Evolutionary conservation across 92 coral and sea anemone genomes (phyloP), one percentile per base, ranked within the genome.

Genomic region (Porites rus): DNA sequence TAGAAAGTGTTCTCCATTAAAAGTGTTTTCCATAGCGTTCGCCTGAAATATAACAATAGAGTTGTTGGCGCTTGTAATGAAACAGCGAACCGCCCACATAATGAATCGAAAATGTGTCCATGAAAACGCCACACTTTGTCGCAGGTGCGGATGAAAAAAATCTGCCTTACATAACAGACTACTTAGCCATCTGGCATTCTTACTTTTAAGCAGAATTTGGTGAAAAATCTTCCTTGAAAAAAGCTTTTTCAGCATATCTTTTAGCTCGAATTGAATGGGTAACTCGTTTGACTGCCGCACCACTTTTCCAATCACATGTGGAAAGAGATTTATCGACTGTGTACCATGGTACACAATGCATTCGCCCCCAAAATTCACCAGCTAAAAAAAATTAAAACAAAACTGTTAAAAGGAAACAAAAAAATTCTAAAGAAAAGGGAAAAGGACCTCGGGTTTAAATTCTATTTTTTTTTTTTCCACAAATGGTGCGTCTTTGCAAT

Each of bases 11-110:
- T 68, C 54, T 54, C 69, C 70, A 69, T 83, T 74, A 59, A 22
- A 83, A 83, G 58, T 83, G 72, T 74, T 83, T 62, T 73, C 65
- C 31, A 46, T n/a, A 73, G 64, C 78, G 59, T 43, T 59, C 75
- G 46, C 25, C 20, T 17, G 43, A 71, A 6, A 56, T 14, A 56
- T 56, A 75, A 83, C 79, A 83, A 83, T 73, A 24, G 80, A 4
- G 21, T 22, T 24, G 80, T 65, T 73, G 72, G 22, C 56, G 65
- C 74, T 65, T 19, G 58, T 70, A 20, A 61, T 50, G 80, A 83
- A 50, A 43, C 46, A 46, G 3, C 28, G 51, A 50, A 60, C 71
- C 79, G 73, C 80, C 87, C 65, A 58, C 10, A 7, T 14, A 60
- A 60, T 72, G 64, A 72, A 74, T 83, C 20, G 62, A 59, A 50